These are phyloP conservation scores for Drosophila melanica DNA, from an alignment of 1,140 invertebrate genomes.

Conservation along the genomic window DNA sequence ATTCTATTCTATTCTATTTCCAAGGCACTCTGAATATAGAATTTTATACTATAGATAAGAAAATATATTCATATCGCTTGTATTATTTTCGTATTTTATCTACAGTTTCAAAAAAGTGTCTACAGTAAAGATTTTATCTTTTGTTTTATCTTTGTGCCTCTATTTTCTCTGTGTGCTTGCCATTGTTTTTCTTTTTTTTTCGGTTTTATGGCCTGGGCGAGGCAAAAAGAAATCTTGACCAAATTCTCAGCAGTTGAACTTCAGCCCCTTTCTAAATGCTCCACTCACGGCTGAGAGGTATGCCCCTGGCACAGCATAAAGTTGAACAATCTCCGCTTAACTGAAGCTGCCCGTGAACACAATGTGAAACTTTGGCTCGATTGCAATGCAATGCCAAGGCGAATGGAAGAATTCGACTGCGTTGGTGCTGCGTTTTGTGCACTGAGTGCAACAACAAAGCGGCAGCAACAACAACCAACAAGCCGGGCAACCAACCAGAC, in stretches of 20 bases:
- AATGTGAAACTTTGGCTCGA: slow-evolving; percentile 50
- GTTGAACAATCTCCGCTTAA: slow-evolving; percentile 11
- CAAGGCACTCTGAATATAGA: too few species aligned
- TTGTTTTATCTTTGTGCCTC: too few species aligned
- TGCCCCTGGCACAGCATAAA: not conserved
- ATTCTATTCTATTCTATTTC: too few species aligned
- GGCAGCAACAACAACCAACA: slow-evolving; percentile 5
- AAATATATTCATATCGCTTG: too few species aligned
- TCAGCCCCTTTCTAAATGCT: slow-evolving; percentile 12
- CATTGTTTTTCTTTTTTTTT: not conserved
- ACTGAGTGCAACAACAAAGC: slow-evolving; percentile 10
- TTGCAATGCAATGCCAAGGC: slow-evolving; percentile 46
- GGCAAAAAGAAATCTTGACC: not conserved
- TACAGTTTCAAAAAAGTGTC: too few species aligned
- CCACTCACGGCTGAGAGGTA: not conserved
- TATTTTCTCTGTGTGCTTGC: too few species aligned
- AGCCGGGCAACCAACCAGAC: slow-evolving; percentile 26
- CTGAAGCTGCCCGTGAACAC: slow-evolving; percentile 28
- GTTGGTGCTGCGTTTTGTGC: slow-evolving; percentile 30
- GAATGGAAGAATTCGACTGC: slow-evolving; percentile 47
- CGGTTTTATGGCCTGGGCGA: too few species aligned
- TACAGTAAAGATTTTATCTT: too few species aligned
- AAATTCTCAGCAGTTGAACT: slow-evolving; percentile 11
- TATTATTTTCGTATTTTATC: too few species aligned
- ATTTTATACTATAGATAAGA: too few species aligned